Evolutionary conservation across 2,888 invertebrate species (phyloP).

Genomic region (Rhagonycha fulva): DNA sequence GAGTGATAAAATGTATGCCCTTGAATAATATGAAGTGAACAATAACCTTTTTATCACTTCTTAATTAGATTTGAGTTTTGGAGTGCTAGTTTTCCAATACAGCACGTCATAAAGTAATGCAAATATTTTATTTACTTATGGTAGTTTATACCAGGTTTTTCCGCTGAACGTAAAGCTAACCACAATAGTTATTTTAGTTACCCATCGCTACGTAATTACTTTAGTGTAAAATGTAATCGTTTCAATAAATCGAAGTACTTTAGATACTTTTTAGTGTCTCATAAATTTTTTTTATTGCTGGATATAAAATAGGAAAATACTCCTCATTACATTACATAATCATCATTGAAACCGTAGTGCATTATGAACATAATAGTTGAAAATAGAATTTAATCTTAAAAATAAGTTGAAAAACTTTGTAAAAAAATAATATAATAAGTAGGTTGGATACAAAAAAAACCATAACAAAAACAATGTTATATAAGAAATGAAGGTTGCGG

Average conservation of each 20-base stretch:
- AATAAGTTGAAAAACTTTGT: not conserved
- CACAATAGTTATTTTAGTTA: not conserved
- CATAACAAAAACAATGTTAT: not conserved
- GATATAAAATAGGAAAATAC: not conserved
- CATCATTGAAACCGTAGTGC: too few relatives aligned
- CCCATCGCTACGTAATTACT: not conserved
- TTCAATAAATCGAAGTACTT: not conserved
- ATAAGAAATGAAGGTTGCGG: not conserved
- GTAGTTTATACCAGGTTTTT: not conserved
- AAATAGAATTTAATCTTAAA: not conserved
- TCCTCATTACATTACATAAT: not conserved
- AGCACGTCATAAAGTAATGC: too few relatives aligned
- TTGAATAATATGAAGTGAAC: not conserved
- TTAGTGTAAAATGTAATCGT: not conserved
- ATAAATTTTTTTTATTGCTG: not conserved
- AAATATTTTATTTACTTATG: not conserved
- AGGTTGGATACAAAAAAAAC: not conserved
- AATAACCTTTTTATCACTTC: slow-evolving; percentile 2
- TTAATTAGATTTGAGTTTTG: not conserved
- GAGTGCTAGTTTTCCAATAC: not conserved
- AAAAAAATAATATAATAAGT: not conserved
- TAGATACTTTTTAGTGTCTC: not conserved
- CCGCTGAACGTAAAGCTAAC: not conserved
- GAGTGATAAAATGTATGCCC: not conserved
- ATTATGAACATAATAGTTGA: not conserved